Percentiles rank a stretch among this genome's conserved stretches.
Conservation (phyloP, 2,113 vertebrate genomes). For the Neofelis nebulosa region DNA sequence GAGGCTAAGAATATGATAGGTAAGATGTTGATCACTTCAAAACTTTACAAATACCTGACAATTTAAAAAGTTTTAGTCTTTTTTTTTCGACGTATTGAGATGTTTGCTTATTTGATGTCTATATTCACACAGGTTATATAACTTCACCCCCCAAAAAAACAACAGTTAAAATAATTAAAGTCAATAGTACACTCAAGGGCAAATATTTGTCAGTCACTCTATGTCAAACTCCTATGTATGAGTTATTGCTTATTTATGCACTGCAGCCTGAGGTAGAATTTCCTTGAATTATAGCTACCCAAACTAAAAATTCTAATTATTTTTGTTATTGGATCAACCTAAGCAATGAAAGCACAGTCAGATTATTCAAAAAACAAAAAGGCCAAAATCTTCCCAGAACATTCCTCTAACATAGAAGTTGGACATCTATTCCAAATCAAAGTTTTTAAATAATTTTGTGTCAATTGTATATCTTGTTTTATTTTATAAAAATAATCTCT, state of each 20-base stretch:
- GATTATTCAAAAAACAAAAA: not conserved
- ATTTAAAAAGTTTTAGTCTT: not conserved
- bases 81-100: not conserved
- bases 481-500: not conserved
- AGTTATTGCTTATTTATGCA: constrained; percentile 34
- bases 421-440: not conserved
- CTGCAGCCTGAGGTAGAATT: not conserved
- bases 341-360: not conserved
- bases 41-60: not conserved
- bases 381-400: not conserved
- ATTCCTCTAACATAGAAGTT: not conserved
- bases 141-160: not conserved
- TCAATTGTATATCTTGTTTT: not conserved
- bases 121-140: not conserved
- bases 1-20: not conserved
- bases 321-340: not conserved
- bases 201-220: constrained; percentile 6
- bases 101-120: not conserved
- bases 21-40: not conserved
- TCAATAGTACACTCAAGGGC: not conserved
- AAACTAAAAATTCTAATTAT: constrained; percentile 37
- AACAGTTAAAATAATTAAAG: constrained; percentile 34
- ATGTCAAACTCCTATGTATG: not conserved
- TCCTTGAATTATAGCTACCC: not conserved
- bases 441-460: not conserved